Conservation (phyloP, 2,888 invertebrate genomes). For the Malthinus seriepunctatus region DNA sequence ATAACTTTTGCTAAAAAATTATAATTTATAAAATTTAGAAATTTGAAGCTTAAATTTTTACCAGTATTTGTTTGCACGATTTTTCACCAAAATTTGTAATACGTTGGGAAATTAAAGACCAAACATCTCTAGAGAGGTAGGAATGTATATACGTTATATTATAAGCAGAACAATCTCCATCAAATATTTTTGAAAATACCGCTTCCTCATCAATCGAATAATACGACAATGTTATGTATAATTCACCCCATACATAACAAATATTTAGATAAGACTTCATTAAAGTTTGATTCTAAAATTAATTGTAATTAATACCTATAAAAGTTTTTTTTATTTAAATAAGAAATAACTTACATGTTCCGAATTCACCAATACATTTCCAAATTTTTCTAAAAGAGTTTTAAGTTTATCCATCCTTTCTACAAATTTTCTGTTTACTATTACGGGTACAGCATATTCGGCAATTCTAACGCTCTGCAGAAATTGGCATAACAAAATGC, state of each 20-base stretch:
- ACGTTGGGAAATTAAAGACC: constrained; percentile 51
- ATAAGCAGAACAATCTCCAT: constrained; percentile 41
- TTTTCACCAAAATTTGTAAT: constrained; percentile 52
- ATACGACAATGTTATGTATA: constrained; percentile 44
- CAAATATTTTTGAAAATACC: constrained; percentile 32
- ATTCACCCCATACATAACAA: constrained; percentile 50
- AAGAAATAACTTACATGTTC: constrained; percentile 47
- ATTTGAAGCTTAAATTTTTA: constrained; percentile 28
- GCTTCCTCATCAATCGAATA: constrained; percentile 42
- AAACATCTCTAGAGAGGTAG: constrained; percentile 48
- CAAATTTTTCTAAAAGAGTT: constrained; percentile 43
- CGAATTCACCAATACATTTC: constrained; percentile 43
- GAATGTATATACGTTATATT: constrained; percentile 49
- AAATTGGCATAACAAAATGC: constrained; percentile 42
- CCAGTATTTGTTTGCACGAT: constrained; percentile 45
- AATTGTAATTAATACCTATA: background rate
- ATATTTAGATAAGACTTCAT: constrained; percentile 49
- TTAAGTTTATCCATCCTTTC: constrained; percentile 43
- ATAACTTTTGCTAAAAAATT: constrained; percentile 47
- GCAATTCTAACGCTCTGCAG: constrained; percentile 46
- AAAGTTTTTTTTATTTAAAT: background rate
- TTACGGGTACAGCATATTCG: constrained; percentile 45
- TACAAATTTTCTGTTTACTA: constrained; percentile 45
- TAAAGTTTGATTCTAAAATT: constrained; percentile 44
- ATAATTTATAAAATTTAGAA: background rate